These are phyloP conservation scores for roundworm (Caenorhabditis elegans) DNA, from an alignment of 1,140 invertebrate species.

Conservation along the genomic window DNA sequence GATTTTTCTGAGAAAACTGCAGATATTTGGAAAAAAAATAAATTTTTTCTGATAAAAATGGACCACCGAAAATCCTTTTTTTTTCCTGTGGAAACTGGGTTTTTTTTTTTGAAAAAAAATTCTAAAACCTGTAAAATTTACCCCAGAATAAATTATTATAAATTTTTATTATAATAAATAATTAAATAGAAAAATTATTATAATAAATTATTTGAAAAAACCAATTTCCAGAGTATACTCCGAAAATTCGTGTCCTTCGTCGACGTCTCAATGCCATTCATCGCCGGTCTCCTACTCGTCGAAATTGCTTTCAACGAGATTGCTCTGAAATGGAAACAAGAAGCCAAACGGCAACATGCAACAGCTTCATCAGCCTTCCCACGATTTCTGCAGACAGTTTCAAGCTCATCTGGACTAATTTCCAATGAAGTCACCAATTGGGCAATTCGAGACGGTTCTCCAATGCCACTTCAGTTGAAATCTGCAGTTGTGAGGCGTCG, in stretches of 20 bases:
- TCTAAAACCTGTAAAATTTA: too few species aligned
- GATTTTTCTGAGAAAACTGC: too few species aligned
- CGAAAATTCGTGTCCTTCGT: conserved; percentile 41
- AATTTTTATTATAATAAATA: too few species aligned
- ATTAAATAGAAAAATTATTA: too few species aligned
- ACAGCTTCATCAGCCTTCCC: background rate
- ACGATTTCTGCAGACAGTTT: background rate
- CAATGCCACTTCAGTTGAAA: conserved; percentile 28
- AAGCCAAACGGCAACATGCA: background rate
- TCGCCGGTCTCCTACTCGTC: conserved; percentile 21
- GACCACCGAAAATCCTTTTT: too few species aligned
- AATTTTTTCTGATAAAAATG: too few species aligned
- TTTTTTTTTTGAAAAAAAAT: too few species aligned
- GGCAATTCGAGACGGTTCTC: conserved; percentile 14
- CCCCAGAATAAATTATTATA: too few species aligned
- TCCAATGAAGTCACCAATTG: background rate
- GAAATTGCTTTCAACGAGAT: conserved; percentile 23
- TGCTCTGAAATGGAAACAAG: background rate
- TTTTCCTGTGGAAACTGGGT: too few species aligned
- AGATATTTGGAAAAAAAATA: too few species aligned
- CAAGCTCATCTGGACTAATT: background rate
- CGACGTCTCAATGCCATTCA: conserved; percentile 41
- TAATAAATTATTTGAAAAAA: too few species aligned
- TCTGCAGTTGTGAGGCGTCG: conserved; percentile 14
- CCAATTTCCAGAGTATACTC: conserved; percentile 37